Base-by-base conservation (phyloP, 1,140 invertebrate genomes). In the Penaeus chinensis region DNA sequence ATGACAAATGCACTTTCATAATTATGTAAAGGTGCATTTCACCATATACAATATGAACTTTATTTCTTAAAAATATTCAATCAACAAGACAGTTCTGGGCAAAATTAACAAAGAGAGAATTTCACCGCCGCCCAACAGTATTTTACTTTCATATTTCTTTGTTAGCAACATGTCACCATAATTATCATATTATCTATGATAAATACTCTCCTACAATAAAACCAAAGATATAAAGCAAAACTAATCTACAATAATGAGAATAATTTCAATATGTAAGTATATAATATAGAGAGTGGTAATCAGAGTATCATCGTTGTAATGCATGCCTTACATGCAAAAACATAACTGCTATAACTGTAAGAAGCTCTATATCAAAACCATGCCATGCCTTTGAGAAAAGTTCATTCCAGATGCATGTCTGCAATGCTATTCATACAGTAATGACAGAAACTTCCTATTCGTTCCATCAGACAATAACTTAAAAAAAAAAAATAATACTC, bases 221-320 rank as follows among this genome's bases (percentile, higher is more conserved):
- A 84, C 82, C 71, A 74, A 84, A 83, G 22, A 83, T 66, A 84
- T 84, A 71, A 76, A 84, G 69, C 82, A 74, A 74, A 84, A 76
- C 66, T 76, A 76, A 84, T 61, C 82, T 84, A 84, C 69, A 22
- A 60, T 84, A 74, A 84, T 83, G 81, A 83, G 81, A 81, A 37
- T 18, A 74, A 37, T 60, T 54, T 60, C 32, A 78, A 24, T 78
- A 60, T 60, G 77, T 78, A 60, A 60, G 77, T 78, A 78, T 82
- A 63, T 42, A 24, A 65, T 65, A 18, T 32, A 82, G 37, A 20
- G 60, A 20, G 37, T 66, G 32, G 65, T 82, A 32, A 82, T 63
- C 61, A 22, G 61, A 32, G 60, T 63, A 82, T 82, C 79, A 82
- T 32, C 22, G 13, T 11, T 65, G 37, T 47, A 47, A 47, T 42